Percentiles rank a stretch among this genome's conserved stretches.
Conservation (phyloP, 2,888 invertebrate genomes). For the Hermodice carunculata region DNA sequence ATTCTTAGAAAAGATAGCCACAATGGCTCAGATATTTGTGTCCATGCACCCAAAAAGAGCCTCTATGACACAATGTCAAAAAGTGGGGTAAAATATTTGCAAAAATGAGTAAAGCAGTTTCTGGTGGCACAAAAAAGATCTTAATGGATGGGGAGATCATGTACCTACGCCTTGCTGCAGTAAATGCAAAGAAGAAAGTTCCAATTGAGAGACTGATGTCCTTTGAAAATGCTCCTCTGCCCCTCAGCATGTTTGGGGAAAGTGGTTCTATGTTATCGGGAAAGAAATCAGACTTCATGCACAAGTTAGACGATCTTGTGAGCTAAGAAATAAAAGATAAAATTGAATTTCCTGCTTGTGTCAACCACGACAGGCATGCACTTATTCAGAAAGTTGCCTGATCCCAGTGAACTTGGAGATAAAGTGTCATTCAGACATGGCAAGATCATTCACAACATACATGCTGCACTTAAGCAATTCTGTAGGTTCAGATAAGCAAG, state of each 20-base stretch:
- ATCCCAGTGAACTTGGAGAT: background rate
- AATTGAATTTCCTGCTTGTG: background rate
- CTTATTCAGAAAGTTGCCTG: background rate
- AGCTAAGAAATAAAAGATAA: too few species aligned
- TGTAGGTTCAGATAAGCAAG: too few species aligned
- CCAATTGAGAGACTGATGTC: background rate
- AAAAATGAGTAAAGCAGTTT: background rate
- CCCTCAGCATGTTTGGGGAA: background rate
- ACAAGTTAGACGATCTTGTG: slow-evolving; percentile 12
- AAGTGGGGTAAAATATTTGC: background rate
- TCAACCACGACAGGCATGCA: background rate
- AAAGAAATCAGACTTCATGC: slow-evolving; percentile 2
- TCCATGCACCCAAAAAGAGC: background rate
- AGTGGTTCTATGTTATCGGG: background rate
- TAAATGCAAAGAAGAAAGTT: background rate
- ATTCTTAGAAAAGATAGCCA: background rate
- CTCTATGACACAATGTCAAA: background rate
- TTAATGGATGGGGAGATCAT: background rate
- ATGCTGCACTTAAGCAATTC: too few species aligned
- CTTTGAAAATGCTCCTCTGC: slow-evolving; percentile 8
- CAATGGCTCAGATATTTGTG: background rate
- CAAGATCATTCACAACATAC: too few species aligned
- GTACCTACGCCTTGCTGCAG: background rate
- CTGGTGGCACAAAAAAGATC: background rate
- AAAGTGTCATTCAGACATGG: background rate